phyloP scores from a whole-genome alignment of 2,888 invertebrate species.

The Synergus laeviventris region DNA sequence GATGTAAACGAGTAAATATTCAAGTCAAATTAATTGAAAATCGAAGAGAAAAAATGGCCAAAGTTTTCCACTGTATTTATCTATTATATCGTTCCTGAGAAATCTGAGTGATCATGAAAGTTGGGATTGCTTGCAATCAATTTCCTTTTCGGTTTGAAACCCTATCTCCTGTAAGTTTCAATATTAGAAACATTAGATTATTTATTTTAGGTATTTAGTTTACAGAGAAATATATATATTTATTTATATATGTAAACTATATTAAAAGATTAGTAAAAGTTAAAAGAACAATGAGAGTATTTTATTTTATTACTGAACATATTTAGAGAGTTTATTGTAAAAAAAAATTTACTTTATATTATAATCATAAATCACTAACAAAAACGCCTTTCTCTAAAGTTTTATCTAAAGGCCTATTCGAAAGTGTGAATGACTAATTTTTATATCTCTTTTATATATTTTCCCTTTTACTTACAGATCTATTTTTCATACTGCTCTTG shows the following conservation, averaged over 20 bases:
- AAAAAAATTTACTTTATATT: not conserved
- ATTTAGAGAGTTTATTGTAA: not conserved
- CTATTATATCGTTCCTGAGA: not conserved
- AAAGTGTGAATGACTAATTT: not conserved
- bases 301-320: not conserved
- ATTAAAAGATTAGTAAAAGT: not conserved
- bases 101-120: not conserved
- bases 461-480: no score
- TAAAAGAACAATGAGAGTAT: not conserved
- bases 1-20: not conserved
- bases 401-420: not conserved
- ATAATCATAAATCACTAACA: not conserved
- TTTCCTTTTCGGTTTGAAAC: not conserved
- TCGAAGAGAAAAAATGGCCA: not conserved
- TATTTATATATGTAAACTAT: not conserved
- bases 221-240: slow-evolving; percentile 14
- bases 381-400: not conserved
- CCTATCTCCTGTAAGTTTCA: not conserved
- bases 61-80: not conserved
- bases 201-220: not conserved
- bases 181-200: not conserved
- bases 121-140: not conserved
- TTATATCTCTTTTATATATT: not conserved
- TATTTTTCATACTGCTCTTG: not conserved
- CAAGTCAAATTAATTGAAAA: slow-evolving; percentile 2